Base-by-base conservation (phyloP, 2,113 vertebrate species). In the Sisor rabdophorus region DNA sequence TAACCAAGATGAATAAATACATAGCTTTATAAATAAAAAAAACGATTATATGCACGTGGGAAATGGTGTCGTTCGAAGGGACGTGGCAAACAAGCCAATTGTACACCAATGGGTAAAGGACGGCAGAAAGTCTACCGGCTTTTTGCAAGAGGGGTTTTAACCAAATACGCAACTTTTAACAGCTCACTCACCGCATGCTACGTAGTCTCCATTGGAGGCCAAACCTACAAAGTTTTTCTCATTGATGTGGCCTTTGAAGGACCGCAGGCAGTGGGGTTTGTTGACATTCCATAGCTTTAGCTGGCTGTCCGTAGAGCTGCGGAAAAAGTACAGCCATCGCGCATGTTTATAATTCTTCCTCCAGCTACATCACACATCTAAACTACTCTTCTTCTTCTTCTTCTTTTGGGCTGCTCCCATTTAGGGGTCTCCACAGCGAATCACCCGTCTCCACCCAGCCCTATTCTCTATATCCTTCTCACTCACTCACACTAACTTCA, bases 151-250 rank as follows among this genome's bases (percentile, higher is more conserved):
- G 20, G 10, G 47, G 5, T 11, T 1, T 10, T 16, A 44, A 44
- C 9, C 40, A 10, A 44, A 44, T 8, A 44, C 40, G 32, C 32
- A 4, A 36, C 3, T 4, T 44, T 9, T 44, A 44, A 6, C 10
- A 44, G 40, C 6, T 24, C 19, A 86, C 93, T 93, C 83, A 98
- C 97, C 97, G 86, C 97, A 99, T 83, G 97, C 97, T 11, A 98
- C 96, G 81, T 99, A 98, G 87, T 99, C 97, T 83, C 97, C 97
- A 0, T 98, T 98, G 77, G 97, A 98, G 0, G 97, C 97, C 2
- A 99, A 91, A 60, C 97, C 97, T 2, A 99, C 97, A 2, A 99
- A 99, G 88, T 99, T 98, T 91, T 99, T 99, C 90, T 99, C 97
- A 0, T 99, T 99, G 87, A 99, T 98, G 88, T 99, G 97, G 84